Base-by-base conservation (phyloP, 2,888 invertebrate genomes). In the Helicoverpa assulta region DNA sequence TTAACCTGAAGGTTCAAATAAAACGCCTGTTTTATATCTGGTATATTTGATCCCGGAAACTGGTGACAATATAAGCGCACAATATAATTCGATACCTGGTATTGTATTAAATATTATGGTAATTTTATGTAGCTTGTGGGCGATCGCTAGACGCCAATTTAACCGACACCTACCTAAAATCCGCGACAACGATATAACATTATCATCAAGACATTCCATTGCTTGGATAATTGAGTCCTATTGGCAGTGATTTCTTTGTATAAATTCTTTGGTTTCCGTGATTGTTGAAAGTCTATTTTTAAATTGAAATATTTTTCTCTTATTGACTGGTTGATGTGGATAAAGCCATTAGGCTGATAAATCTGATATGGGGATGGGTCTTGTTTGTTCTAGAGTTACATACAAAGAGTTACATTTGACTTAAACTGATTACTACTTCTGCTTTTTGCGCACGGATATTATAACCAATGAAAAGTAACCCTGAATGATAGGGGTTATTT, bases 101-200 rank as follows among this genome's bases (percentile, higher is more conserved):
- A 70, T 40, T 47, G 57, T 71, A 67, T 72, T 63, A 50, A 53
- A 61, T 58, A 63, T 59, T 62, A 79, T 72, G 78, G 64, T 76
- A 70, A 74, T 81, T 81, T 77, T 73, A 79, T 74, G 62, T 65
- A 6, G 40, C 37, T 62, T 56, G 81, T 81, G 58, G 79, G 82
- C 62, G 70, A 70, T 51, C 51, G 43, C 43, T 67, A 74, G 69
- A 67, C 63, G 64, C 67, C 68, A 74, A 61, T 73, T 79, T 74
- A 68, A 62, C 66, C 51, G 76, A 69, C 66, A 62, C 60, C 62
- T 55, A 70, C 40, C 21, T 69, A 57, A 67, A 67, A 76, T 67
- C 16, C 14, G 29, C 58, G 6, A 50, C 26, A 26, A 72, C 16
- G 66, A 70, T 70, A 70, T 29, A 55, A 70, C 40, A 50, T 65